Base-by-base conservation (phyloP, 2,797 vertebrate species). In the Melanotaenia trifasciata region DNA sequence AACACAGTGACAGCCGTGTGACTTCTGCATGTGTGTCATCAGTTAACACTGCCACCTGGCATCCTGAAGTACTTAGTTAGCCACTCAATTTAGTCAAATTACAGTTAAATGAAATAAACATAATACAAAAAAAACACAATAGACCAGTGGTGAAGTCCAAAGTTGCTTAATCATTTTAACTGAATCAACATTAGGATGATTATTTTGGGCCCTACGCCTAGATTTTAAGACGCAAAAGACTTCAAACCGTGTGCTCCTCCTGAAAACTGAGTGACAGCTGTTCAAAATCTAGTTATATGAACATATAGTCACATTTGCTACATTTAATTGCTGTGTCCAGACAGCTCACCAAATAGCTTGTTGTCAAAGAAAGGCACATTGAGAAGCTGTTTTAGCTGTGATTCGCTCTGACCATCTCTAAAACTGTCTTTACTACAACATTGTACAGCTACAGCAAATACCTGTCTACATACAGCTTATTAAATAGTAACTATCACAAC, bases 291-390 rank as follows among this genome's bases (percentile, higher is more conserved):
- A 80, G 79, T 53, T 80, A 75, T 72, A 87, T 71, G 73, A 72
- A 83, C 64, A 59, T 80, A 78, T 81, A 61, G 74, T 80, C 70
- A 84, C 30, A 24, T 62, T 26, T 57, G 58, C 82, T 85, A 79
- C 3, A 7, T 47, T 71, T 13, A 12, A 54, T 61, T 65, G 24
- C 76, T 83, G 82, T 18, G 14, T 74, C 77, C 79, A 63, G 56
- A 72, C 72, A 68, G 72, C 58, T 74, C 22, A 67, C 28, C 69
- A 72, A 76, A 76, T 5, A 24, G 59, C 40, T 70, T 18, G 57
- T 84, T 67, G 79, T 82, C 69, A 71, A 92, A 86, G 51, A 90
- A 95, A 93, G 91, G 93, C 93, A 94, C 92, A 35, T 90, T 81
- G 78, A 87, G 64, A 90, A 74, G 61, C 74, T 72, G 54, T 57